Base-by-base conservation (phyloP, 2,113 vertebrate species). In the Thamnaconus septentrionalis region DNA sequence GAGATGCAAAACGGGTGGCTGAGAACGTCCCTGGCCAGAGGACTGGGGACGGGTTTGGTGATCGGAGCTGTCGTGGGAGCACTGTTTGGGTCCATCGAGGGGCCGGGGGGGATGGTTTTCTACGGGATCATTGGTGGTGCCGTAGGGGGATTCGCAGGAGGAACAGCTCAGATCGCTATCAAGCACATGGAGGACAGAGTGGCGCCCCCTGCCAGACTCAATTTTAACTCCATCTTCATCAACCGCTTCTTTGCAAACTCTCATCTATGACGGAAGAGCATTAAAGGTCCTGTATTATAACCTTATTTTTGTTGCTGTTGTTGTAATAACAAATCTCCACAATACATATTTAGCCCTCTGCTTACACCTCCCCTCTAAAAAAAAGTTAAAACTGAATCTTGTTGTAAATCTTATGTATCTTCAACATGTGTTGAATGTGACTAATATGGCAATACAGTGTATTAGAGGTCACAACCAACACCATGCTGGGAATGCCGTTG, bases 211-310 rank as follows among this genome's bases (percentile, higher is more conserved):
- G 71, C 79, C 47, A 79, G 80, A 75, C 73, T 87, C 61, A 91
- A 87, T 75, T 92, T 92, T 60, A 91, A 91, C 72, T 87, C 89
- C 4, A 84, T 88, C 58, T 92, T 92, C 71, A 89, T 92, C 53
- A 92, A 90, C 58, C 89, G 88, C 47, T 92, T 90, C 65, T 92
- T 86, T 64, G 60, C 80, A 12, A 41, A 64, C 43, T 45, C 84
- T 60, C 86, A 78, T 39, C 51, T 56, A 1, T 83, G 64, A 69
- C 60, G 8, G 9, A 4, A 8, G 4, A 2, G 40, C 11, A 52
- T 12, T 4, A n/a, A 5, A 6, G 4, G 50, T 12, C 18, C 18
- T 31, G 18, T 31, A 31, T 31, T 31, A 31, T 31, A 31, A 31
- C 18, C 18, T 31, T 2, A 31, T 31, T 31, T 31, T 31, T 31